phyloP scores from a whole-genome alignment of 2,797 vertebrate genomes.

The Hemibagrus guttatus region DNA sequence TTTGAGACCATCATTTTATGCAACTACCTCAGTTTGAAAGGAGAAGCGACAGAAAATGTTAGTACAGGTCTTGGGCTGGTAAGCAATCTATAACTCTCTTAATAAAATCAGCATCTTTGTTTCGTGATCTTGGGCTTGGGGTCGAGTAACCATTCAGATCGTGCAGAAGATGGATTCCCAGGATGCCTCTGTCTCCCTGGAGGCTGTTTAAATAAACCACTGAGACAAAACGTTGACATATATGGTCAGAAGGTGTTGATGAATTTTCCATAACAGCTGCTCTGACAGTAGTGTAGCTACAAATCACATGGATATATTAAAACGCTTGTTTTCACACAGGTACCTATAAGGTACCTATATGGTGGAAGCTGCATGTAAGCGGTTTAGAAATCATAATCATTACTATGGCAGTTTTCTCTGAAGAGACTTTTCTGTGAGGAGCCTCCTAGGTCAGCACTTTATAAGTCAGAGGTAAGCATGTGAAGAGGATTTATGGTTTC shows the following conservation, averaged over 20 bases:
- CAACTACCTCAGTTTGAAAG: neutral
- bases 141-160: neutral
- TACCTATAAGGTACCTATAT: too few species aligned
- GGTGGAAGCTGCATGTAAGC: neutral
- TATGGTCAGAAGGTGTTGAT: neutral
- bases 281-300: neutral
- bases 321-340: neutral
- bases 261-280: neutral
- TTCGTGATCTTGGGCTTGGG: neutral
- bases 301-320: neutral
- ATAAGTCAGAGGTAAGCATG: neutral
- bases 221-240: neutral
- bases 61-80: neutral
- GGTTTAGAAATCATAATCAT: neutral
- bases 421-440: neutral
- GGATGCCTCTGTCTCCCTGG: neutral
- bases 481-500: neutral
- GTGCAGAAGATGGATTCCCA: neutral
- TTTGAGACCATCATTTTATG: neutral
- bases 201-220: conserved; percentile 10
- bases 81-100: neutral
- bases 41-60: neutral
- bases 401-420: neutral
- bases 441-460: neutral
- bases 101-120: neutral